Percentiles rank a stretch among this genome's conserved stretches.
Evolutionary conservation across 2,888 invertebrate species (phyloP).

Genomic region (Stenodera caucasica): DNA sequence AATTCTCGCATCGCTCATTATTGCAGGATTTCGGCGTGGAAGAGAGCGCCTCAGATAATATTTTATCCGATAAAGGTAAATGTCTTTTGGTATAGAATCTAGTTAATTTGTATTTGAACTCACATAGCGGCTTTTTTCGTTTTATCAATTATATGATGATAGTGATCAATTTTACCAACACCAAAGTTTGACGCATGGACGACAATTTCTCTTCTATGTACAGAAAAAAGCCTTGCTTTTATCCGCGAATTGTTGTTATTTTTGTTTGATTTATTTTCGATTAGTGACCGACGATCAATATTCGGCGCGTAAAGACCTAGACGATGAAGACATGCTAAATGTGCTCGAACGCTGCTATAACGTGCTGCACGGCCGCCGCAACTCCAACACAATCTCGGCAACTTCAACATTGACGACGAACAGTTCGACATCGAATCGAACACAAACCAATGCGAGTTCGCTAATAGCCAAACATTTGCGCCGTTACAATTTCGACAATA

Average conservation of each 20-base stretch:
- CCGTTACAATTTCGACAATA: slow-evolving; percentile 70
- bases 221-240: slow-evolving; percentile 7
- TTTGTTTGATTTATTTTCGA: too few relatives aligned
- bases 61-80: slow-evolving; percentile 77
- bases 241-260: background rate
- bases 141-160: slow-evolving; percentile 33
- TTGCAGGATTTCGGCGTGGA: slow-evolving; percentile 71
- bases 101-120: slow-evolving; percentile 15
- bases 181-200: slow-evolving; percentile 20
- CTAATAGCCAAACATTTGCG: slow-evolving; percentile 73
- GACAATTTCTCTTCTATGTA: slow-evolving; percentile 9
- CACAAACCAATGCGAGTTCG: slow-evolving; percentile 55
- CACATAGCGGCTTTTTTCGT: slow-evolving; percentile 41
- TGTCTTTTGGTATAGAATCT: slow-evolving; percentile 9
- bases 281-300: slow-evolving; percentile 75
- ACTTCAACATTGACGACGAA: slow-evolving; percentile 58
- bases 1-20: slow-evolving; percentile 70
- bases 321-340: slow-evolving; percentile 69
- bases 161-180: background rate
- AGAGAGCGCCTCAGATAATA: slow-evolving; percentile 65
- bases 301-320: slow-evolving; percentile 73
- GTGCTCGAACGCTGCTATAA: slow-evolving; percentile 77
- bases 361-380: slow-evolving; percentile 66
- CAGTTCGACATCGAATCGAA: slow-evolving; percentile 38
- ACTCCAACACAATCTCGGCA: slow-evolving; percentile 59